Base-by-base conservation (phyloP, 2,888 invertebrate species). In the Hybos culiciformis region DNA sequence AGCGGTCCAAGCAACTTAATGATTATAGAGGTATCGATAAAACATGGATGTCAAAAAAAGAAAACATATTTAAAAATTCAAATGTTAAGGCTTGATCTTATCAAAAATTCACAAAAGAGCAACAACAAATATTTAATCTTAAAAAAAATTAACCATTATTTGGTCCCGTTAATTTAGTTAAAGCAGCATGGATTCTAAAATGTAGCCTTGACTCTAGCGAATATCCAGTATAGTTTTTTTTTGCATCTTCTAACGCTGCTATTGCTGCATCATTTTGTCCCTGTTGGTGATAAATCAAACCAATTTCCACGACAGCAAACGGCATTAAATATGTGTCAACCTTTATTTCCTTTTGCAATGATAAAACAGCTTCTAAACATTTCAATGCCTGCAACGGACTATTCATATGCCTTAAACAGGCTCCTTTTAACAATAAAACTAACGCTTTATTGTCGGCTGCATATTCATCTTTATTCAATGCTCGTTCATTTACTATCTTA, bases 401-500 rank as follows among this genome's bases (percentile, higher is more conserved):
- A 5, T 31, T 14, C 6, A 8, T 31, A 31, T 9, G n/a, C 6
- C n/a, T 12, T 31, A 12, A 5, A 31, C 29, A 31, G 14, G 29
- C 3, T 4, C 29, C 29, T n/a, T 31, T 31, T 9, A 31, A 11
- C 14, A 31, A n/a, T 3, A 31, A n/a, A 31, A 31, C 11, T 31
- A 31, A 31, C n/a, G 29, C 29, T 31, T 31, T 31, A 26, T 26
- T 26, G 14, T 31, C 29, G 3, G n/a, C n/a, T 9, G 11, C 29
- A 31, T 4, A 31, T 31, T 31, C 9, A 31, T n/a, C n/a, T n/a
- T n/a, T n/a, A n/a, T n/a, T n/a, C n/a, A n/a, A n/a, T n/a, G n/a
- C n/a, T n/a, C n/a, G n/a, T n/a, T 46, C 39, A 34, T 64, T 57
- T 15, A 63, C 44, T 39, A 58, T 55, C 20, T 49, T 45, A 33